Evolutionary conservation across 2,113 vertebrate species (phyloP), one percentile per base, ranked within the genome.

Genomic region (Amia ocellicauda): DNA sequence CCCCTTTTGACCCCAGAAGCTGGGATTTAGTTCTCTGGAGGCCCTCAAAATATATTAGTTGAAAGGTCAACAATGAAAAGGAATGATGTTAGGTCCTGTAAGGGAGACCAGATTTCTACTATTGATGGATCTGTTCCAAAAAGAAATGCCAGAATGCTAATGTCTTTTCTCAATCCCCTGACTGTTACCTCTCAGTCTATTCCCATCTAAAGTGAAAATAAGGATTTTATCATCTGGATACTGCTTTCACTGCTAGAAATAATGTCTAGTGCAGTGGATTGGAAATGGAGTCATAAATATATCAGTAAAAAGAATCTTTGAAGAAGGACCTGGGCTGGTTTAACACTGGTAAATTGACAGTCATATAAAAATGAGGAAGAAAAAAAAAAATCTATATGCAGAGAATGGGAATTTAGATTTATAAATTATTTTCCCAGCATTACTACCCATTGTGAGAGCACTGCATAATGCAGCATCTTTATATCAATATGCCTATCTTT

Each of bases 41-140:
- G 8, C 45, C 45, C n/a, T 4, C 45, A 17, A 3, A 47, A 47
- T 47, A 47, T 17, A 47, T 47, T 47, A 7, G 14, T 47, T 47
- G 45, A 47, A 47, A 47, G 45, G 45, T 47, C 45, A 47, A 47
- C 14, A 47, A 47, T 47, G 45, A 47, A 47, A 47, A 47, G 45
- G 45, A 47, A 47, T 47, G 45, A 47, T 47, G 45, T 47, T 47
- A 47, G 14, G n/a, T 4, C 45, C 45, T 47, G 45, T 7, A 47
- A 47, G 7, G 14, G 45, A 19, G 4, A 47, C 16, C 45, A 47
- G 45, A 47, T 47, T 47, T 47, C 16, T 47, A 19, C 45, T 47
- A 47, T 19, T 47, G 45, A 47, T 47, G 45, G 45, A 47, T 47
- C 45, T 47, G 45, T 19, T 47, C 45, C 45, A 47, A 47, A 47